phyloP scores from a whole-genome alignment of 2,888 invertebrate species.

The Pardosa pseudoannulata region DNA sequence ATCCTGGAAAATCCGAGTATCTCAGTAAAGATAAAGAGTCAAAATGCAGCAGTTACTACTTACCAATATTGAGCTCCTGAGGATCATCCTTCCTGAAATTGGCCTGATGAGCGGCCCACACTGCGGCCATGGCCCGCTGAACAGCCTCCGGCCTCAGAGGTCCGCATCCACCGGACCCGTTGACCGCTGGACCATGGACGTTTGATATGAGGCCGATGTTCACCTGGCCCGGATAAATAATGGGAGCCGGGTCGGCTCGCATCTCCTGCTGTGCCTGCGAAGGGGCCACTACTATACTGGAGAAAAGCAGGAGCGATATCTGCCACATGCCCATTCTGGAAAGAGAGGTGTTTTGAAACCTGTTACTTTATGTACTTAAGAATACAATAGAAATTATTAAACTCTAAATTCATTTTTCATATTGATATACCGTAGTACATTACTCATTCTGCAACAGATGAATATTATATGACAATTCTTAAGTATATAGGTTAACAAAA shows the following conservation, averaged over 20 bases:
- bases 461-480: too few species aligned
- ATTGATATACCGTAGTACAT: too few species aligned
- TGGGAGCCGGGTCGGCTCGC: conserved; percentile 63
- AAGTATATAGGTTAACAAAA: too few species aligned
- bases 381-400: too few species aligned
- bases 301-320: conserved; percentile 1
- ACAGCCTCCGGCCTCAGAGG: conserved; percentile 57
- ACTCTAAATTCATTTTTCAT: too few species aligned
- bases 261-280: conserved; percentile 41
- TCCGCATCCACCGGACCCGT: conserved; percentile 45
- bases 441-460: too few species aligned
- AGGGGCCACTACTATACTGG: neutral
- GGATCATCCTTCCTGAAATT: conserved; percentile 67
- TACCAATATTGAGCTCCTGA: conserved; percentile 65
- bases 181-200: conserved; percentile 21
- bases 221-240: conserved; percentile 73
- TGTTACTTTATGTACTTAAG: too few species aligned
- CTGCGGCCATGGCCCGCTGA: conserved; percentile 72
- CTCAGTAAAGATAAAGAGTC: too few species aligned
- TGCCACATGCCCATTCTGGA: too few species aligned
- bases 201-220: conserved; percentile 63
- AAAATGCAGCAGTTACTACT: too few species aligned
- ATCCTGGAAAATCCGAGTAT: too few species aligned
- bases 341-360: too few species aligned
- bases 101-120: conserved; percentile 73